phyloP scores from a whole-genome alignment of 1,140 invertebrate genomes.

The Cryptotermes secundus region DNA sequence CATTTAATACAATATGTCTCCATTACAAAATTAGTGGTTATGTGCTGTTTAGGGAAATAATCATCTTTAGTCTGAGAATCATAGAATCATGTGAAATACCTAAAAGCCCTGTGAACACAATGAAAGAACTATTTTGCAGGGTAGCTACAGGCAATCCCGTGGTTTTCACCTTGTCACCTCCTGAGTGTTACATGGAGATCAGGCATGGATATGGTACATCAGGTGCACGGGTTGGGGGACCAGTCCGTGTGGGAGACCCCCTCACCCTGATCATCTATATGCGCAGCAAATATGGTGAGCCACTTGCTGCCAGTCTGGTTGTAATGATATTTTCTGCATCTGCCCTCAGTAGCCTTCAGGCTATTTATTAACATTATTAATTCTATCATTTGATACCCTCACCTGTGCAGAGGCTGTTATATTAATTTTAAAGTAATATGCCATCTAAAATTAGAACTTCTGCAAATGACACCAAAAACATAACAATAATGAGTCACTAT shows the following conservation, averaged over 20 bases:
- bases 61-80: too few species aligned
- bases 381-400: background rate
- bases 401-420: too few species aligned
- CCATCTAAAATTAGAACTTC: too few species aligned
- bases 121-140: too few species aligned
- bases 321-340: background rate
- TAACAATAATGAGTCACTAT: too few species aligned
- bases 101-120: too few species aligned
- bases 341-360: background rate
- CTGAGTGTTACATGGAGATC: conserved; percentile 95
- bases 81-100: too few species aligned
- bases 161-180: conserved; percentile 89
- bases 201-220: conserved; percentile 82
- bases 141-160: conserved; percentile 91
- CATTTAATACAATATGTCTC: too few species aligned
- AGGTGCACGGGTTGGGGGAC: conserved; percentile 80
- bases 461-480: too few species aligned
- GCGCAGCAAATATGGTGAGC: conserved; percentile 85
- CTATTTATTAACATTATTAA: background rate
- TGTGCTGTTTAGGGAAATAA: too few species aligned
- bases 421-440: too few species aligned
- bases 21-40: too few species aligned
- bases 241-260: conserved; percentile 88
- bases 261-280: conserved; percentile 91
- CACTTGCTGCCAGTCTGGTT: background rate